These are phyloP conservation scores for Sylvia borin DNA, from an alignment of 2,797 vertebrate genomes.

Conservation along the genomic window DNA sequence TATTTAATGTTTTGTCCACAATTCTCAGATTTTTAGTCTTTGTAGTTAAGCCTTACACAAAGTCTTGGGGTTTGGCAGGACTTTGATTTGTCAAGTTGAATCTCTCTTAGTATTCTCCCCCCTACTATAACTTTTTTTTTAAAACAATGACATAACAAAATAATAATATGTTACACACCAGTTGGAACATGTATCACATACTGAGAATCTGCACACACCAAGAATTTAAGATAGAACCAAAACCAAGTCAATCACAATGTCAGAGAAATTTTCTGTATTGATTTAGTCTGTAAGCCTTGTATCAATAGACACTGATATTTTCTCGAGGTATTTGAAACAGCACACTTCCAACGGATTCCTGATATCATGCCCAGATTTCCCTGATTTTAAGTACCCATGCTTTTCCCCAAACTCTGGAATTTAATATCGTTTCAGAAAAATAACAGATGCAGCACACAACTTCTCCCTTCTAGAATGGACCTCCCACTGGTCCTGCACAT, in stretches of 20 bases:
- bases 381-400: not conserved
- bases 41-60: not conserved
- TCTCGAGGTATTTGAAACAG: not conserved
- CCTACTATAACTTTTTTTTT: not conserved
- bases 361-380: not conserved
- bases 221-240: not conserved
- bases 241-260: not conserved
- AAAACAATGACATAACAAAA: not conserved
- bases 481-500: not conserved
- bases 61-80: not conserved
- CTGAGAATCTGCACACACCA: not conserved
- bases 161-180: not conserved
- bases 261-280: not conserved
- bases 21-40: not conserved
- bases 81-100: not conserved
- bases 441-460: not conserved
- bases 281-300: not conserved
- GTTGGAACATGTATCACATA: not conserved
- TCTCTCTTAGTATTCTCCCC: not conserved
- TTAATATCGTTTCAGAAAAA: not conserved
- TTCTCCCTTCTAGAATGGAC: not conserved
- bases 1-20: not conserved
- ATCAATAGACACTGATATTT: not conserved
- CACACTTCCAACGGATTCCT: not conserved
- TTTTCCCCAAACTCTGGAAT: not conserved